Conservation (phyloP, 2,113 vertebrate species). For the Hippocampus mohnikei region DNA sequence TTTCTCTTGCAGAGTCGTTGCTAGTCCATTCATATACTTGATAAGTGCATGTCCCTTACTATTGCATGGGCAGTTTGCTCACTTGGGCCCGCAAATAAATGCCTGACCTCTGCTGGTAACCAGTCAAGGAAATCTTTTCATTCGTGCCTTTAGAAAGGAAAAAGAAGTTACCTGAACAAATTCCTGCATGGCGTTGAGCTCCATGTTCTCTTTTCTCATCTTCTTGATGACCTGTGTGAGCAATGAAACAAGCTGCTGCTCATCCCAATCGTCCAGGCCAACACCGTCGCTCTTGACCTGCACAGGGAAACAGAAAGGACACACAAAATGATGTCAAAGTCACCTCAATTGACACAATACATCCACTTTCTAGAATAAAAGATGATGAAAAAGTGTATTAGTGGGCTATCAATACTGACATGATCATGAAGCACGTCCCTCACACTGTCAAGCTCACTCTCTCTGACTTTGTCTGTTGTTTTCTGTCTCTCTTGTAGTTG, state of each 20-base stretch:
- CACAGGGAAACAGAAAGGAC: not conserved
- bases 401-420: constrained; percentile 41
- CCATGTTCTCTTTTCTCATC: constrained; percentile 66
- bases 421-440: constrained; percentile 73
- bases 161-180: constrained; percentile 63
- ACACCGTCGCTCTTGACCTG: not conserved
- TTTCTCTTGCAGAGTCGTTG: too few relatives aligned
- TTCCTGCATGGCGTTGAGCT: constrained; percentile 53
- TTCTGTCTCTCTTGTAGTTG: constrained; percentile 82
- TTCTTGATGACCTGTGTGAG: constrained; percentile 63
- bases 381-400: not conserved
- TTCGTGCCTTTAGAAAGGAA: not conserved
- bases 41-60: too few relatives aligned
- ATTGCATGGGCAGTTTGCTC: too few relatives aligned
- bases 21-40: too few relatives aligned
- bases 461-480: constrained; percentile 70
- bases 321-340: not conserved
- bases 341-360: not conserved
- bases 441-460: constrained; percentile 64
- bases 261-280: constrained; percentile 52
- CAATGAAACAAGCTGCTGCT: constrained; percentile 52
- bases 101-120: too few relatives aligned
- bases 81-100: too few relatives aligned
- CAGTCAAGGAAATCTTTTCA: not conserved
- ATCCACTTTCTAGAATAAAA: not conserved